Evolutionary conservation across 2,888 invertebrate genomes (phyloP).

Genomic region (Caenorhabditis wallacei): DNA sequence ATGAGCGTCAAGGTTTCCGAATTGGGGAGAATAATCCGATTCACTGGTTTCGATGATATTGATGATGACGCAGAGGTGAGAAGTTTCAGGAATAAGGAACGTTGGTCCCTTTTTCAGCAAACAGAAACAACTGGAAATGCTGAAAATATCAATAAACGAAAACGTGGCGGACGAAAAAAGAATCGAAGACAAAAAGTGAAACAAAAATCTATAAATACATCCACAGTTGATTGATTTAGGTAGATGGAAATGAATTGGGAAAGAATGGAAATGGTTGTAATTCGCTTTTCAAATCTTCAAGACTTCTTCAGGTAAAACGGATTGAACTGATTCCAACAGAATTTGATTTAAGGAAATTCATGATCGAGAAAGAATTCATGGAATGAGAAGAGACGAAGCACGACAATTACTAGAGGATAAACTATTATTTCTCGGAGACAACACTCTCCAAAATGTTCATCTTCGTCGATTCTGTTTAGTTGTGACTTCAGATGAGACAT

Average conservation of each 20-base stretch:
- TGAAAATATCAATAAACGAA: slow-evolving; percentile 14
- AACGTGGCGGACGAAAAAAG: slow-evolving; percentile 41
- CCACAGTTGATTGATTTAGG: neutral
- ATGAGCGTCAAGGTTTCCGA: slow-evolving; percentile 14
- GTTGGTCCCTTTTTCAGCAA: slow-evolving; percentile 6
- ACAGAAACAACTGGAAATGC: neutral
- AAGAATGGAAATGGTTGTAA: neutral
- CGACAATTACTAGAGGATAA: slow-evolving; percentile 58
- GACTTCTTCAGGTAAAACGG: slow-evolving; percentile 19
- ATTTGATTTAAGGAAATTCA: slow-evolving; percentile 45
- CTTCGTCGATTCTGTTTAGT: slow-evolving; percentile 53
- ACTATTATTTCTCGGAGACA: slow-evolving; percentile 56
- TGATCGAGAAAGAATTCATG: slow-evolving; percentile 49
- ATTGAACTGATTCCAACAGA: neutral
- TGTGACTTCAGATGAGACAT: slow-evolving; percentile 35
- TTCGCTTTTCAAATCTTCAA: slow-evolving; percentile 7
- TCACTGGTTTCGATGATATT: slow-evolving; percentile 47
- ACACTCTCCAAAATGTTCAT: slow-evolving; percentile 28
- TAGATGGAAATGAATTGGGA: neutral
- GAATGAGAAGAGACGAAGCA: slow-evolving; percentile 53
- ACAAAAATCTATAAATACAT: no score
- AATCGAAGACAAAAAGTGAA: slow-evolving; percentile 31
- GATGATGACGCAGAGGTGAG: slow-evolving; percentile 38
- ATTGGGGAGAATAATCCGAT: slow-evolving; percentile 14
- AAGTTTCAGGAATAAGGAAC: neutral